phyloP scores from a whole-genome alignment of 2,888 invertebrate genomes.

The Eristalis intricaria region DNA sequence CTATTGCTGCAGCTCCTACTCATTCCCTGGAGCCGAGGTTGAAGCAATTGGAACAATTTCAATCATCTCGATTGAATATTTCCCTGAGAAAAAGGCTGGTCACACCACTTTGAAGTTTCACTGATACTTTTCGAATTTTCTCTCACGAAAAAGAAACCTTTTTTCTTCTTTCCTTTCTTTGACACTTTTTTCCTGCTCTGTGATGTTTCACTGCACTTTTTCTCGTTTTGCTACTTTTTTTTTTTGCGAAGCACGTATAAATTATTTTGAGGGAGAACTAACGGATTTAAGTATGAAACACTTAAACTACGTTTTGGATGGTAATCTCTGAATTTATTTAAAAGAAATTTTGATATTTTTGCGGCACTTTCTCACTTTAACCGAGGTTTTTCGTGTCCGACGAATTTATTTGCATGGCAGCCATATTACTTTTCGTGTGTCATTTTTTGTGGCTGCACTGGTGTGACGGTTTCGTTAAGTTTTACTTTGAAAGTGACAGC shows the following conservation, averaged over 20 bases:
- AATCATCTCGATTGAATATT: slow-evolving; percentile 54
- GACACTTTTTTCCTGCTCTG: slow-evolving; percentile 49
- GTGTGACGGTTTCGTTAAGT: slow-evolving; percentile 35
- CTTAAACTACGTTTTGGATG: slow-evolving; percentile 9
- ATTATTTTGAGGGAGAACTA: slow-evolving; percentile 19
- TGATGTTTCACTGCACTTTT: slow-evolving; percentile 62
- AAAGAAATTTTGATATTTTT: slow-evolving; percentile 49
- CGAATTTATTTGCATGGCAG: slow-evolving; percentile 72
- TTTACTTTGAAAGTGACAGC: slow-evolving; percentile 29
- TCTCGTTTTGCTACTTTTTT: slow-evolving; percentile 21
- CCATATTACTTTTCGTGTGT: slow-evolving; percentile 71
- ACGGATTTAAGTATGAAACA: slow-evolving; percentile 28
- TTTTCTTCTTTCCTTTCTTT: slow-evolving; percentile 31
- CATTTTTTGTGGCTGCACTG: slow-evolving; percentile 42
- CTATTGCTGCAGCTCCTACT: slow-evolving; percentile 64
- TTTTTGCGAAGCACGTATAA: slow-evolving; percentile 15
- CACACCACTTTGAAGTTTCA: slow-evolving; percentile 41
- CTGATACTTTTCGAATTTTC: slow-evolving; percentile 36
- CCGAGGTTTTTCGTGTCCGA: slow-evolving; percentile 61
- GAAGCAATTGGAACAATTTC: slow-evolving; percentile 18
- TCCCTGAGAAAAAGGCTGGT: slow-evolving; percentile 34
- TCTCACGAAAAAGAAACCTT: slow-evolving; percentile 46
- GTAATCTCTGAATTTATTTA: slow-evolving; percentile 26
- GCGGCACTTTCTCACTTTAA: slow-evolving; percentile 68
- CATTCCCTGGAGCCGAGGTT: slow-evolving; percentile 40